Evolutionary conservation across 2,797 vertebrate genomes (phyloP), one percentile per base, ranked within the genome.

Genomic region (Squalus acanthias): DNA sequence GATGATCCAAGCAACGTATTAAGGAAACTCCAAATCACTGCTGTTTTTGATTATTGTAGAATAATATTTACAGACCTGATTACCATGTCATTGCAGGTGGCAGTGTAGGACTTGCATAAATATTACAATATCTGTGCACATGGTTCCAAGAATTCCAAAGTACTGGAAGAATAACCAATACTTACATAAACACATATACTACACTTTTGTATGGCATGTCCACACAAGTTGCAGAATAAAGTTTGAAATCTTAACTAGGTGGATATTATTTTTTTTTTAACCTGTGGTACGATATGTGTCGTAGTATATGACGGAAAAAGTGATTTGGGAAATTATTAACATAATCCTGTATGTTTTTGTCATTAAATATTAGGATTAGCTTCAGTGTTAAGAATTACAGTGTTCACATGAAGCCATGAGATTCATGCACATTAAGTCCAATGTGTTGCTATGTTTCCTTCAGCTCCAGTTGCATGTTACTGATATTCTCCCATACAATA

Each of bases 381-480:
- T 69, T 93, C 65, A 67, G n/a, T 46, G 63, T 69, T 33, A 65
- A 39, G 20, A 93, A 93, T 69, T 91, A 92, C 22, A 69, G 13
- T 95, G 15, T 95, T 60, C 29, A 95, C 93, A 92, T 60, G 74
- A 53, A 57, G 22, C 29, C 70, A 57, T 46, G 50, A 72, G 70
- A 95, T 76, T 74, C 70, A 95, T 57, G 94, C 50, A 95, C 70
- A 92, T 92, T 24, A 87, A 87, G 46, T 88, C 9, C 2, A 94
- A 70, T 65, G 10, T 24, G 15, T 95, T 95, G 69, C 69, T 53
- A 33, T n/a, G 24, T 72, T 53, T 74, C 46, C 1, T 57, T 95
- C 50, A 57, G 50, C 8, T 63, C 53, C 24, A 60, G 46, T 33
- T 95, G 50, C 50, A 76, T 76, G 46, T 76, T 53, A 76, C 29